Percentiles rank a stretch among this genome's conserved stretches.
Conservation (phyloP, 2,113 vertebrate species). For the Pelecanoides urinatrix region DNA sequence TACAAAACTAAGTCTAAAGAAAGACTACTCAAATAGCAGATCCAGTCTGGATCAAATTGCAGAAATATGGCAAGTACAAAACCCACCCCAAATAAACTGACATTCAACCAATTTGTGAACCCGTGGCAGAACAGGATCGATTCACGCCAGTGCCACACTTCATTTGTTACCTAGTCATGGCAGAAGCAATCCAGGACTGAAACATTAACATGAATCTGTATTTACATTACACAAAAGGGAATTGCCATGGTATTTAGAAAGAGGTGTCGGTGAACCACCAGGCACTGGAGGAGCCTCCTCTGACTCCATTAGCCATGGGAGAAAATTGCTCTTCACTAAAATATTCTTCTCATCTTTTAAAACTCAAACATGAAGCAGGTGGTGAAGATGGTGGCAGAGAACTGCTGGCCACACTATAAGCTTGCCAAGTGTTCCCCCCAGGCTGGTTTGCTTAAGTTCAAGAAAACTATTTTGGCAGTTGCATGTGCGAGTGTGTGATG, state of each 20-base stretch:
- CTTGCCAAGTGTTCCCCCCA: neutral
- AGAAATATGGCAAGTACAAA: neutral
- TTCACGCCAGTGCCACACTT: neutral
- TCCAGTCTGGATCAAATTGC: neutral
- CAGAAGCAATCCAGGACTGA: neutral
- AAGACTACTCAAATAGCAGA: neutral
- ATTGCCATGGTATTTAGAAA: neutral
- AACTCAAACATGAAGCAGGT: neutral
- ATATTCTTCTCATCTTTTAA: neutral
- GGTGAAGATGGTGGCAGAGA: neutral
- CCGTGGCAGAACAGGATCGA: neutral
- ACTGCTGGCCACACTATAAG: neutral
- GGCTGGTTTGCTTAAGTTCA: neutral
- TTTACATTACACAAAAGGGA: neutral
- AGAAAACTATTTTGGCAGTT: constrained; percentile 1
- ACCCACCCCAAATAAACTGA: neutral
- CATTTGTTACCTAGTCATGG: neutral
- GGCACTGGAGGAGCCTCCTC: neutral
- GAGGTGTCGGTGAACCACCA: neutral
- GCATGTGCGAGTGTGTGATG: neutral
- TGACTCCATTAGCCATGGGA: neutral
- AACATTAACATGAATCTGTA: neutral
- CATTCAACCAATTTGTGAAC: neutral
- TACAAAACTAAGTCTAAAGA: neutral
- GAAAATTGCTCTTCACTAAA: neutral